These are phyloP conservation scores for Eonycteris spelaea DNA, from an alignment of 2,113 vertebrate species.

Conservation along the genomic window DNA sequence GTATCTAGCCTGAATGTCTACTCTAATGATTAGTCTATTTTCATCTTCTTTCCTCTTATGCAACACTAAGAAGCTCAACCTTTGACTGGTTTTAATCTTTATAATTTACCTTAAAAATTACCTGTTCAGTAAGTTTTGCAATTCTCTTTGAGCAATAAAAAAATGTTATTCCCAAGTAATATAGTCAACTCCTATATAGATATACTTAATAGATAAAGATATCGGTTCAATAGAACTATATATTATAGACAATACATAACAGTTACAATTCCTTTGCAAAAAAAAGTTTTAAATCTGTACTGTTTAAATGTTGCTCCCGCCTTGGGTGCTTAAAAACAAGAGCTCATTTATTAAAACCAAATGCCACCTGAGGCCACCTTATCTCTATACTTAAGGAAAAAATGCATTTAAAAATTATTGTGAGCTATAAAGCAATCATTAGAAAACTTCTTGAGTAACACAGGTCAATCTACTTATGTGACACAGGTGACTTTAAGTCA, in stretches of 20 bases:
- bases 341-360: background rate
- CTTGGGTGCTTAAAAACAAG: background rate
- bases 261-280: background rate
- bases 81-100: slow-evolving; percentile 1
- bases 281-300: background rate
- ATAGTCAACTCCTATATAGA: background rate
- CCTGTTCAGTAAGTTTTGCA: background rate
- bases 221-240: background rate
- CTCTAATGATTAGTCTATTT: background rate
- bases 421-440: slow-evolving; percentile 11
- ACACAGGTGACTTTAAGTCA: background rate
- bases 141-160: background rate
- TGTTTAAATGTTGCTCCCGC: slow-evolving; percentile 15
- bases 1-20: background rate
- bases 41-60: background rate
- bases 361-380: background rate
- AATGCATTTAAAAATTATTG: background rate
- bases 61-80: background rate
- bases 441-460: background rate
- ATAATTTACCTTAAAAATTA: slow-evolving; percentile 19
- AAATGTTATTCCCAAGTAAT: background rate
- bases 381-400: background rate
- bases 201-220: background rate
- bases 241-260: background rate
- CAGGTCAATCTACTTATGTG: background rate